These are phyloP conservation scores for Tyria jacobaeae DNA, from an alignment of 2,888 invertebrate species.

Conservation along the genomic window DNA sequence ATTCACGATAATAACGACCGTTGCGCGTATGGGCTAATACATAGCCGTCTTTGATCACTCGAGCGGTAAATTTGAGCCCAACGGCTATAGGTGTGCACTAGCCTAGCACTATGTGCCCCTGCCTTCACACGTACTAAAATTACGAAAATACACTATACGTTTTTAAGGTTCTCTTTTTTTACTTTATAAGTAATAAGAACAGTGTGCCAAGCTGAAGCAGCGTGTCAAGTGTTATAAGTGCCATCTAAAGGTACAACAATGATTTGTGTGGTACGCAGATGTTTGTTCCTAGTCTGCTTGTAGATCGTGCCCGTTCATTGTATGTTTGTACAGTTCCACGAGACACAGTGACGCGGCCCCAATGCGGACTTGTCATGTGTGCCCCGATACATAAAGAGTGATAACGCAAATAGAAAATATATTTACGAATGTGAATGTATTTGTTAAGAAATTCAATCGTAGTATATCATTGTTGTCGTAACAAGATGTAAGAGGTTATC, in stretches of 20 bases:
- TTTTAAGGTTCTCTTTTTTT: constrained; percentile 10
- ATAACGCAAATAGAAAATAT: not conserved
- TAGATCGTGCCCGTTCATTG: not conserved
- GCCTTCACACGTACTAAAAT: constrained; percentile 36
- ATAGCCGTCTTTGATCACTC: constrained; percentile 72
- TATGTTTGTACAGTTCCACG: not conserved
- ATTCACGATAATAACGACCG: constrained; percentile 32
- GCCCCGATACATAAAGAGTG: not conserved
- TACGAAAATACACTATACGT: constrained; percentile 31
- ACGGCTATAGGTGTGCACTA: constrained; percentile 66
- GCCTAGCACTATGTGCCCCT: constrained; percentile 57
- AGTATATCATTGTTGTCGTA: not conserved
- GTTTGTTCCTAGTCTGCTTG: not conserved
- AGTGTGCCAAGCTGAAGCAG: not conserved
- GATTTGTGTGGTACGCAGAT: not conserved
- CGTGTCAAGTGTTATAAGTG: not conserved
- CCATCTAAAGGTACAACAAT: not conserved
- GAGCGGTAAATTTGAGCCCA: constrained; percentile 76
- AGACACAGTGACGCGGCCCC: not conserved
- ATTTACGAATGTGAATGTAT: not conserved
- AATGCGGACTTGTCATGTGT: not conserved
- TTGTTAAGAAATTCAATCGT: not conserved
- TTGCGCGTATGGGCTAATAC: constrained; percentile 43
- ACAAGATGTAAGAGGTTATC: not conserved
- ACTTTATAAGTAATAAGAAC: not conserved